Conservation (phyloP, 1,140 invertebrate species). For the Microplitis mediator region DNA sequence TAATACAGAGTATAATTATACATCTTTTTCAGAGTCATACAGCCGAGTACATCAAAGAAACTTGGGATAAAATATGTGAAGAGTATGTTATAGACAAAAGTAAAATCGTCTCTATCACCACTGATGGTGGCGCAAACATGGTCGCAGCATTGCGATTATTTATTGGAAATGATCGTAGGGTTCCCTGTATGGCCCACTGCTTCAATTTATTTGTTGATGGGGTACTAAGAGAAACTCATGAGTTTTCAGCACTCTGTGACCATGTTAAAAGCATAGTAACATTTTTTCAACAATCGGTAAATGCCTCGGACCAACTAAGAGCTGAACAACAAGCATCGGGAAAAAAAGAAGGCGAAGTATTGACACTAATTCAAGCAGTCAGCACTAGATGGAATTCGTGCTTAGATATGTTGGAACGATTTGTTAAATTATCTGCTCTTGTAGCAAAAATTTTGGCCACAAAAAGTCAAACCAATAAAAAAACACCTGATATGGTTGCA, state of each 20-base stretch:
- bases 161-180: background rate
- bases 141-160: background rate
- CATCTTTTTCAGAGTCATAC: background rate
- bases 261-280: background rate
- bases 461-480: too few species aligned
- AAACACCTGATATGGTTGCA: too few species aligned
- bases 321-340: background rate
- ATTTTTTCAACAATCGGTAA: background rate
- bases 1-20: background rate
- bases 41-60: background rate
- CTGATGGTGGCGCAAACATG: background rate
- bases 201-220: background rate
- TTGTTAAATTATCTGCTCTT: background rate
- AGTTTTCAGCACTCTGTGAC: background rate
- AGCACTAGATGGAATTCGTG: background rate
- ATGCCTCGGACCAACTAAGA: background rate
- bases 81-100: background rate
- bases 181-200: background rate
- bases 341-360: background rate
- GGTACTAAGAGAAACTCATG: background rate
- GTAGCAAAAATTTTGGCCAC: background rate
- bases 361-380: background rate
- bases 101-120: background rate
- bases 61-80: background rate
- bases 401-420: background rate